These are phyloP conservation scores for Cyclopterus lumpus DNA, from an alignment of 2,797 vertebrate species.

Conservation along the genomic window DNA sequence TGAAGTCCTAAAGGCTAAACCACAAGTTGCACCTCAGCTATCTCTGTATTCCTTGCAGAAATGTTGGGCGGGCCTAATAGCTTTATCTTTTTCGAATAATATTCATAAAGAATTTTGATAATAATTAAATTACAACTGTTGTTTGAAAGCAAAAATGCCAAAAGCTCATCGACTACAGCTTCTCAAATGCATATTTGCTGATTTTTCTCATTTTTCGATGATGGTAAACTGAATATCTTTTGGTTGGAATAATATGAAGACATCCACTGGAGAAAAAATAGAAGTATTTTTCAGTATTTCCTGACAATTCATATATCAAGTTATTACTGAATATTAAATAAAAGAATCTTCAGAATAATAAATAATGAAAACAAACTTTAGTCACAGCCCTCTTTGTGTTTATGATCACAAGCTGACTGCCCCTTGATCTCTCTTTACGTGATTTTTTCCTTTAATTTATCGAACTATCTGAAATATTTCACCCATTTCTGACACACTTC, in stretches of 20 bases:
- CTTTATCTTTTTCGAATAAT: too few species aligned
- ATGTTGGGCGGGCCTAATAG: conserved; percentile 39
- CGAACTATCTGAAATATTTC: neutral
- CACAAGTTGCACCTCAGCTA: conserved; percentile 67
- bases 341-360: neutral
- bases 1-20: conserved; percentile 59
- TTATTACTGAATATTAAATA: neutral
- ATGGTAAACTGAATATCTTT: conserved; percentile 1
- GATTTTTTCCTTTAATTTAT: conserved; percentile 5
- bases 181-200: too few species aligned
- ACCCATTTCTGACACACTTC: neutral
- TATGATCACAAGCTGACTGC: neutral
- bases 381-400: neutral
- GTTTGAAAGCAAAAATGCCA: neutral
- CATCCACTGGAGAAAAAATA: too few species aligned
- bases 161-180: too few species aligned
- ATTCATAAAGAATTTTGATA: neutral
- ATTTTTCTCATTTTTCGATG: too few species aligned
- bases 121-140: too few species aligned
- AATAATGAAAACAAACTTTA: neutral
- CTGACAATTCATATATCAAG: neutral
- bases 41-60: conserved; percentile 37
- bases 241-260: too few species aligned
- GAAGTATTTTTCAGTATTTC: neutral
- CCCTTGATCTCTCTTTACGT: neutral